Evolutionary conservation across 2,113 vertebrate genomes (phyloP), one percentile per base, ranked within the genome.

Genomic region (Sander vitreus): DNA sequence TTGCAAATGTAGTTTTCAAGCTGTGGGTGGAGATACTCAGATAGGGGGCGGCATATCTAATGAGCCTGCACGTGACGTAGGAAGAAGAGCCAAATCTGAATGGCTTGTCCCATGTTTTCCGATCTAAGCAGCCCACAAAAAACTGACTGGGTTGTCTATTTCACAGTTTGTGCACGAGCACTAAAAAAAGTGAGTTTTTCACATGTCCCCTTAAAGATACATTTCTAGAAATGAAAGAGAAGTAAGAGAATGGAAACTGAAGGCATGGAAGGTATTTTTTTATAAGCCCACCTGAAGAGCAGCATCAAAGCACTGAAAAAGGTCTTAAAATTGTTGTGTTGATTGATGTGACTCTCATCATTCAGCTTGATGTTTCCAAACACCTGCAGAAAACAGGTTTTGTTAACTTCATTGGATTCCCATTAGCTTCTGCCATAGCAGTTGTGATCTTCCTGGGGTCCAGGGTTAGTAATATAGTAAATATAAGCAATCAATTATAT

Each of bases 281-380:
- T 33, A 51, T n/a, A 10, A 62, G 8, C 84, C 76, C 86, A 99
- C 98, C 98, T 97, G 95, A 99, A 99, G 3, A 99, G 97, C n/a
- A 99, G 95, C 98, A 99, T 99, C 30, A 99, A 95, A 1, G 98
- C 99, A 25, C 97, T 96, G 82, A 97, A 96, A 91, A 99, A 99
- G 36, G 96, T 99, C 91, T 98, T 97, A 81, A 99, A 99, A 91
- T 99, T 99, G 96, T 99, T 99, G 96, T 99, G 98, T 48, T 98
- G 96, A 90, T 99, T 99, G 82, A 99, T 99, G 93, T 99, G 97
- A 88, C 96, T 98, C 90, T 98, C 97, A 19, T 99, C 97, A 25
- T 99, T 97, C 65, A 99, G 93, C 72, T 97, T 98, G 88, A 99
- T 99, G 87, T 99, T 99, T 86, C 98, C 98, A 85, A 99, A 99